phyloP scores from a whole-genome alignment of 1,140 invertebrate species.

The Drosophila pectinifera region DNA sequence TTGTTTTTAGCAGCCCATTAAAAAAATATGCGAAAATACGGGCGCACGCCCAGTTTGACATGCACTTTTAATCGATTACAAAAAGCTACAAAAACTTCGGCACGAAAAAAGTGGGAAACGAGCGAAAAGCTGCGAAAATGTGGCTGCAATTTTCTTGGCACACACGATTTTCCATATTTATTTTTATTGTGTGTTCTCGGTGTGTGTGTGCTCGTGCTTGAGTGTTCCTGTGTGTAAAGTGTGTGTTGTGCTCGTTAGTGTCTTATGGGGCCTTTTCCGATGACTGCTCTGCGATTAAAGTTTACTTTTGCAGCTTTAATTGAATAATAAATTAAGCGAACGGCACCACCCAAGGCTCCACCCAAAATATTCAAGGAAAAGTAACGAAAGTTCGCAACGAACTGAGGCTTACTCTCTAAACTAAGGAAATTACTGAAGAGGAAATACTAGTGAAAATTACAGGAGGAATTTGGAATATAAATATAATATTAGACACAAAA shows the following conservation, averaged over 20 bases:
- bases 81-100: constrained; percentile 32
- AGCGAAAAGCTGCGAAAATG: constrained; percentile 24
- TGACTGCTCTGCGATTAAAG: constrained; percentile 75
- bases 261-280: constrained; percentile 51
- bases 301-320: constrained; percentile 78
- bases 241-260: constrained; percentile 46
- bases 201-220: constrained; percentile 19
- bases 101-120: constrained; percentile 26
- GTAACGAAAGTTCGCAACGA: constrained; percentile 2
- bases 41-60: constrained; percentile 79
- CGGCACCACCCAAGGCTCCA: constrained; percentile 47
- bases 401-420: background rate
- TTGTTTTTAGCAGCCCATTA: constrained; percentile 80
- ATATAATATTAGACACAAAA: background rate
- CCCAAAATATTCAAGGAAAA: constrained; percentile 25
- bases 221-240: constrained; percentile 31
- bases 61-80: constrained; percentile 80
- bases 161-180: constrained; percentile 76
- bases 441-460: background rate
- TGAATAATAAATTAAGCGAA: constrained; percentile 81
- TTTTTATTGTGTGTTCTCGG: constrained; percentile 42
- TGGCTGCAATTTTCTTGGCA: constrained; percentile 69
- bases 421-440: background rate
- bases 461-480: background rate
- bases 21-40: constrained; percentile 73